These are phyloP conservation scores for Litoditis marina DNA, from an alignment of 2,888 invertebrate species.

Conservation along the genomic window DNA sequence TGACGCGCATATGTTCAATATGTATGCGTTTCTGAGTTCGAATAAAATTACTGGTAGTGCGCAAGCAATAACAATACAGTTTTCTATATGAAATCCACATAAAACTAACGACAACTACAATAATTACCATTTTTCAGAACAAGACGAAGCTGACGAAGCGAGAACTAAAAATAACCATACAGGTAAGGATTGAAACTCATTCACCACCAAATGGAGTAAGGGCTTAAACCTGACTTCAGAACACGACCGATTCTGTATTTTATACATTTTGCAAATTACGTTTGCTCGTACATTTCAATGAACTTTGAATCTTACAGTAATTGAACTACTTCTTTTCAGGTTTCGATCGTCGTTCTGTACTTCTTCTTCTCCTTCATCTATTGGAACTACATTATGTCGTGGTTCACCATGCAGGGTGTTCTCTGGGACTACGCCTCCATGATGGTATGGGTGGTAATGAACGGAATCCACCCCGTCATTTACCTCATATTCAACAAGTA, in stretches of 20 bases:
- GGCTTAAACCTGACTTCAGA: too few relatives aligned
- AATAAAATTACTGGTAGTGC: neutral
- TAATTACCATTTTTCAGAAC: neutral
- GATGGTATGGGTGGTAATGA: constrained; percentile 16
- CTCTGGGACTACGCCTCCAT: constrained; percentile 7
- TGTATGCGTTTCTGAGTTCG: neutral
- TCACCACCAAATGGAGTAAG: too few relatives aligned
- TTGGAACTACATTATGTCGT: constrained; percentile 2
- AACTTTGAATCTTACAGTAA: neutral
- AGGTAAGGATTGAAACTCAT: neutral
- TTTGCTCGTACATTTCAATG: too few relatives aligned
- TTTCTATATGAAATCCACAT: too few relatives aligned
- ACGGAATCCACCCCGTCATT: constrained; percentile 15
- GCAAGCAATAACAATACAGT: too few relatives aligned
- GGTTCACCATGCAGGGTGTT: neutral
- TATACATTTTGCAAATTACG: too few relatives aligned
- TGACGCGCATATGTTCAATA: neutral
- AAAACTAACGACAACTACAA: too few relatives aligned
- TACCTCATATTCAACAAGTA: constrained; percentile 19
- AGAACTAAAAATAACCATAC: constrained; percentile 11
- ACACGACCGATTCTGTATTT: too few relatives aligned
- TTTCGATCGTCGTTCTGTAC: constrained; percentile 3
- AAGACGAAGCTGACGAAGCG: constrained; percentile 9
- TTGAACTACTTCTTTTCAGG: neutral
- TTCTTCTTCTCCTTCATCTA: constrained; percentile 12